phyloP scores from a whole-genome alignment of 2,888 invertebrate genomes.

The Bellardia pandia region DNA sequence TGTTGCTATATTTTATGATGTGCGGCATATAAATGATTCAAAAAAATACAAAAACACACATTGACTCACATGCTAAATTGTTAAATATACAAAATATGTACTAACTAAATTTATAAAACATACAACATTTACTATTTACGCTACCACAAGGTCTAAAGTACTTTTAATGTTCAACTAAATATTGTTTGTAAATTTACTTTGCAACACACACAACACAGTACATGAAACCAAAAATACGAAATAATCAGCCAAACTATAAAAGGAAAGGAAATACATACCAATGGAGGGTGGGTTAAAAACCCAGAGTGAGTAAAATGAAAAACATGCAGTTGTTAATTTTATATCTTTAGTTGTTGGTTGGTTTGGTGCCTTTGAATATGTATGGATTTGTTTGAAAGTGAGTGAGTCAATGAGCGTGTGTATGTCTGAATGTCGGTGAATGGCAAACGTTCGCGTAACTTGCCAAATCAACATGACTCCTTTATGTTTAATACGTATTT shows the following conservation, averaged over 20 bases:
- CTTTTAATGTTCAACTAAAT: slow-evolving; percentile 42
- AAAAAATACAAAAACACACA: neutral
- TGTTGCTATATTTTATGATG: slow-evolving; percentile 39
- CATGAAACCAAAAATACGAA: neutral
- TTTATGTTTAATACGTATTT: slow-evolving; percentile 61
- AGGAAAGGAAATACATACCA: slow-evolving; percentile 41
- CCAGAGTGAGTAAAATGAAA: slow-evolving; percentile 27
- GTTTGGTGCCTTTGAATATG: neutral
- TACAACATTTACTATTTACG: slow-evolving; percentile 7
- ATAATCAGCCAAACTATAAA: slow-evolving; percentile 10
- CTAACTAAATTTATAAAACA: slow-evolving; percentile 11
- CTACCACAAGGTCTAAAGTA: slow-evolving; percentile 18
- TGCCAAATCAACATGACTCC: slow-evolving; percentile 67
- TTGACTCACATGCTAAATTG: slow-evolving; percentile 1
- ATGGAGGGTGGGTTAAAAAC: slow-evolving; percentile 37
- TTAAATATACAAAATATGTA: slow-evolving; percentile 5
- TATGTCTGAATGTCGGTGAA: slow-evolving; percentile 41
- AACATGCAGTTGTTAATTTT: neutral
- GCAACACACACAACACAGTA: slow-evolving; percentile 18
- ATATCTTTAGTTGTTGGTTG: neutral
- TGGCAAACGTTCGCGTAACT: slow-evolving; percentile 61
- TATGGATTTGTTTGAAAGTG: slow-evolving; percentile 17
- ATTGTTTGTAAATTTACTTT: slow-evolving; percentile 44
- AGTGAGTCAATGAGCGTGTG: neutral
- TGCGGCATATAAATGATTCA: slow-evolving; percentile 35